phyloP scores from a whole-genome alignment of 2,797 vertebrate species.

The Macropus fuliginosus region DNA sequence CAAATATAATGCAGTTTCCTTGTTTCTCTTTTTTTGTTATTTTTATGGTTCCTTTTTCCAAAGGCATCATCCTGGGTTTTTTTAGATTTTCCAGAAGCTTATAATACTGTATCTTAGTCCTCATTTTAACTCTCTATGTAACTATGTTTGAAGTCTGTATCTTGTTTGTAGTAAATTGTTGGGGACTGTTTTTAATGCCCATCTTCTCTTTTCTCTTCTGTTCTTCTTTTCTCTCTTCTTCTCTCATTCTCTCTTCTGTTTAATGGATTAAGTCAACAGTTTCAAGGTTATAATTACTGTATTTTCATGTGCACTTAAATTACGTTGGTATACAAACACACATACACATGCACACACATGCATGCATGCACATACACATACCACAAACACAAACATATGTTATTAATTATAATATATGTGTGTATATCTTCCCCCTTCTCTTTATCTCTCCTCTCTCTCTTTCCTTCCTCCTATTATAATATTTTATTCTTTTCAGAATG shows the following conservation, averaged over 20 bases:
- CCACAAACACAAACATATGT: too few species aligned
- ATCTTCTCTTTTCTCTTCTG: background rate
- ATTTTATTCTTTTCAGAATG: background rate
- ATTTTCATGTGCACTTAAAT: background rate
- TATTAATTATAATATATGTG: background rate
- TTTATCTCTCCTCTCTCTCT: too few species aligned
- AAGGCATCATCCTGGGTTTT: background rate
- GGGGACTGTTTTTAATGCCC: background rate
- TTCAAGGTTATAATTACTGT: background rate
- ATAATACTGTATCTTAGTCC: background rate
- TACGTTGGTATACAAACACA: background rate
- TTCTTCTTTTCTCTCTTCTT: too few species aligned
- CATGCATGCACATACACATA: too few species aligned
- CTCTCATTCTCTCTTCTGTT: background rate
- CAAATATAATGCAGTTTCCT: background rate
- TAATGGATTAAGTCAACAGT: background rate
- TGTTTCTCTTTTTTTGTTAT: background rate
- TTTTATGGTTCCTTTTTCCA: background rate
- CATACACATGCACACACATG: too few species aligned
- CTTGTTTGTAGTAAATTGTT: background rate
- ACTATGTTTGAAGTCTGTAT: background rate
- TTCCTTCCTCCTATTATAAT: background rate
- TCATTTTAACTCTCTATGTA: background rate
- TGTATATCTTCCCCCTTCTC: background rate
- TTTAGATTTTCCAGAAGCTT: background rate